These are phyloP conservation scores for Desmophyllum pertusum DNA, from an alignment of 92 coral and sea anemone species.

Conservation along the genomic window DNA sequence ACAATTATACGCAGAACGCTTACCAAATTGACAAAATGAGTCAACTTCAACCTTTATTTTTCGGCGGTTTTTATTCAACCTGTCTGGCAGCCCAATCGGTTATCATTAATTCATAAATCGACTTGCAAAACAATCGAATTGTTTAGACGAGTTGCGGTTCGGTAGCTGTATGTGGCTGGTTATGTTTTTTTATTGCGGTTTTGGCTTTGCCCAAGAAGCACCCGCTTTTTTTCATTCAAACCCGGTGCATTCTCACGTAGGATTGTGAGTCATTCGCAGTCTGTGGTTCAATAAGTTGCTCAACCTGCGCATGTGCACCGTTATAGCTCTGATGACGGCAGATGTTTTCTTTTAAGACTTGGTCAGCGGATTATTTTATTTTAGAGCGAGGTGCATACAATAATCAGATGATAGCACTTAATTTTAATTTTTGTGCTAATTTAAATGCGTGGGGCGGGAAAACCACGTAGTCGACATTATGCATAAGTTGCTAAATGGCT, in stretches of 20 bases:
- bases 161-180: not conserved
- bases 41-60: not conserved
- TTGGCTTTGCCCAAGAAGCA: not conserved
- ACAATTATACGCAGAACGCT: not conserved
- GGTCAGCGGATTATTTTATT: not conserved
- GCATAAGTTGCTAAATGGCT: not conserved
- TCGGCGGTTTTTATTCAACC: not conserved
- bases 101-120: not conserved
- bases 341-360: not conserved
- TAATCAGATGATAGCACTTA: not conserved
- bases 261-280: not conserved
- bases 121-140: constrained; percentile 5
- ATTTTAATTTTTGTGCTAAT: too few relatives aligned
- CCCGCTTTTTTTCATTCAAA: not conserved
- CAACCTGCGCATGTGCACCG: not conserved
- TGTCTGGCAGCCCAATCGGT: not conserved
- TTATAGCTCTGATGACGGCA: not conserved
- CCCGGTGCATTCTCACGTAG: not conserved
- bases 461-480: constrained; percentile 18
- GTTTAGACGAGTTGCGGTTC: constrained; percentile 1
- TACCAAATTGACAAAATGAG: not conserved
- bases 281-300: not conserved
- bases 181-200: not conserved
- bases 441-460: constrained; percentile 3
- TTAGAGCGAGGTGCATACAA: not conserved